Percentiles rank a stretch among this genome's conserved stretches.
Conservation (phyloP, 2,113 vertebrate genomes). For the Strix aluco region DNA sequence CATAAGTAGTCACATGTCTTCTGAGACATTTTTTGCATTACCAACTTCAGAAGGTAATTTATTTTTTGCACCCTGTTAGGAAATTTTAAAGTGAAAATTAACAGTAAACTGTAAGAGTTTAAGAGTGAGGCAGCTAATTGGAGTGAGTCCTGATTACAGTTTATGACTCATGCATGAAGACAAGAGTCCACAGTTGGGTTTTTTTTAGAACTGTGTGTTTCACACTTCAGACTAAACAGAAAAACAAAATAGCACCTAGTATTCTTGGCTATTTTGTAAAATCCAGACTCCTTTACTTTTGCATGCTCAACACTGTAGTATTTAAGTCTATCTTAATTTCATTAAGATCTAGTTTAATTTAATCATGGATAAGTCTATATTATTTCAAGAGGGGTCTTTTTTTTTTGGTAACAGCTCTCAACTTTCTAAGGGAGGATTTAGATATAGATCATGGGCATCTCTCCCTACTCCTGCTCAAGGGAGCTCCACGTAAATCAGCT, state of each 20-base stretch:
- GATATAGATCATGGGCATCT: neutral
- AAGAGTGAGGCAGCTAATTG: neutral
- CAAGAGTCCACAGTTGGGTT: neutral
- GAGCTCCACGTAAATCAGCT: neutral
- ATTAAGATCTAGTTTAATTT: neutral
- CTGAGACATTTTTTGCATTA: neutral
- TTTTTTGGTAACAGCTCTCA: neutral
- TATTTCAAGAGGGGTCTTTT: neutral
- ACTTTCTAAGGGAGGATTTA: neutral
- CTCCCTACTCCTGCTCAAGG: neutral
- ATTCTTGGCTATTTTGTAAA: neutral
- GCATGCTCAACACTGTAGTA: neutral
- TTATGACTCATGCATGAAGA: neutral
- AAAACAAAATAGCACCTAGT: neutral
- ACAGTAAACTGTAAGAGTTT: neutral
- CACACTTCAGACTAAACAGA: neutral
- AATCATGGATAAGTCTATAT: neutral
- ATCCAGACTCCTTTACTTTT: neutral
- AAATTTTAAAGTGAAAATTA: neutral
- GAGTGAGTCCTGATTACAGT: neutral
- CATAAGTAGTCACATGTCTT: neutral
- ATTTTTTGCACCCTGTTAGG: neutral
- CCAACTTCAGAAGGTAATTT: neutral
- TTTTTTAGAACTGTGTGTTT: neutral
- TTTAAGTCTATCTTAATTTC: neutral